A percentile compares a stretch with the other conserved stretches of the same genome.
phyloP scores from a whole-genome alignment of 2,113 vertebrate species.

The Ailurus styani region DNA sequence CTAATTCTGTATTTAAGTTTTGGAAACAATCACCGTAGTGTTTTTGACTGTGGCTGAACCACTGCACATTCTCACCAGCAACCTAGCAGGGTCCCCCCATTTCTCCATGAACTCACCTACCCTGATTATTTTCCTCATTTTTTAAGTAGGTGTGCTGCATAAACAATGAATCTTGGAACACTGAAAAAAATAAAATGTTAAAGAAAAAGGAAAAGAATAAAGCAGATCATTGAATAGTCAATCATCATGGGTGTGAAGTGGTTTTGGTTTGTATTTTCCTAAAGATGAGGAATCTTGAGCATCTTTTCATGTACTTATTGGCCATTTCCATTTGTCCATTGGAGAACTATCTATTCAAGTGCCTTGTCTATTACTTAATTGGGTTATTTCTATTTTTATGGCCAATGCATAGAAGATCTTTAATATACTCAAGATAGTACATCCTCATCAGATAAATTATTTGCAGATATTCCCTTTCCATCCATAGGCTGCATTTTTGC shows the following conservation, averaged over 20 bases:
- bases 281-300: not conserved
- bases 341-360: not conserved
- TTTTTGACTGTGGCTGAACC: not conserved
- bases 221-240: no score
- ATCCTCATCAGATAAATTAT: accelerated
- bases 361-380: accelerated
- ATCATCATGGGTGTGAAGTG: no score
- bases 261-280: no score
- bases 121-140: not conserved
- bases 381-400: not conserved
- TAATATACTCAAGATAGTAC: accelerated
- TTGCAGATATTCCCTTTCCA: accelerated
- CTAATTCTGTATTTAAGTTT: not conserved
- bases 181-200: no score
- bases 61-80: no score
- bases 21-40: not conserved
- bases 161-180: no score
- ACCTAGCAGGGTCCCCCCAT: no score
- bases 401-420: not conserved
- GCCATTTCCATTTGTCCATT: no score
- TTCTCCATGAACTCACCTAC: no score
- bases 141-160: no score
- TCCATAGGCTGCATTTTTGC: not conserved
- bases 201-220: no score
- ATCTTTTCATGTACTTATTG: not conserved